phyloP scores from a whole-genome alignment of 2,797 vertebrate genomes.

The Tenualosa thibaudeaui region DNA sequence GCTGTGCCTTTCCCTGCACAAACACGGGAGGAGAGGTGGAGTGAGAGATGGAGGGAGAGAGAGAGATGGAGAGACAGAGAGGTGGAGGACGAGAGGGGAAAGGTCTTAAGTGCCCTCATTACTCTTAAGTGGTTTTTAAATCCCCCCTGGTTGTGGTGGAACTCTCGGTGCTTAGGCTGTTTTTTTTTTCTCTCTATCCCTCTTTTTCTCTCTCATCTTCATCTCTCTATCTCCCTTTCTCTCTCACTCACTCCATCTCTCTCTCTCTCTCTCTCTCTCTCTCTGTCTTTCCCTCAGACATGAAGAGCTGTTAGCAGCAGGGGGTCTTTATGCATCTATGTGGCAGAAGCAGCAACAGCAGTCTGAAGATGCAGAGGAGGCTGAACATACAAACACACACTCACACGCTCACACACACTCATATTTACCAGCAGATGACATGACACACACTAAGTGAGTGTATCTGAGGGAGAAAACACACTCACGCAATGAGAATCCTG shows the following conservation, averaged over 20 bases:
- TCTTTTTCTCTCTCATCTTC: slow-evolving; percentile 28
- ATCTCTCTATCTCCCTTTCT: slow-evolving; percentile 21
- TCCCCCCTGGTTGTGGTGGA: slow-evolving; percentile 40
- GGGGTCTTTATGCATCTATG: slow-evolving; percentile 77
- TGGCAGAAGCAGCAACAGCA: slow-evolving; percentile 81
- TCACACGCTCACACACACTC: slow-evolving; percentile 51
- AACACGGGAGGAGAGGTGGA: neutral
- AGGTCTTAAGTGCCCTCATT: neutral
- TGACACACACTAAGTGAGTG: neutral
- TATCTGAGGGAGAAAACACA: neutral
- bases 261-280: neutral
- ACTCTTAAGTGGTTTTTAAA: slow-evolving; percentile 56
- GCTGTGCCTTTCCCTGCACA: neutral
- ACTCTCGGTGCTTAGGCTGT: neutral
- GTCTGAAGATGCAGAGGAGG: slow-evolving; percentile 25
- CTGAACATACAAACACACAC: slow-evolving; percentile 37
- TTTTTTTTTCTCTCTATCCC: slow-evolving; percentile 17
- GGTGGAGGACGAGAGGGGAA: neutral
- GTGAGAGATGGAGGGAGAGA: neutral
- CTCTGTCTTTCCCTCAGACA: slow-evolving; percentile 65
- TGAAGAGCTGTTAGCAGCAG: slow-evolving; percentile 75
- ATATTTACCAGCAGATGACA: neutral
- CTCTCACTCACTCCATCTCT: neutral
- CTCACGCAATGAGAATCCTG: neutral
- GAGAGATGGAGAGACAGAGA: neutral